Evolutionary conservation across 2,888 invertebrate species (phyloP).

Genomic region (Pollenia angustigena): DNA sequence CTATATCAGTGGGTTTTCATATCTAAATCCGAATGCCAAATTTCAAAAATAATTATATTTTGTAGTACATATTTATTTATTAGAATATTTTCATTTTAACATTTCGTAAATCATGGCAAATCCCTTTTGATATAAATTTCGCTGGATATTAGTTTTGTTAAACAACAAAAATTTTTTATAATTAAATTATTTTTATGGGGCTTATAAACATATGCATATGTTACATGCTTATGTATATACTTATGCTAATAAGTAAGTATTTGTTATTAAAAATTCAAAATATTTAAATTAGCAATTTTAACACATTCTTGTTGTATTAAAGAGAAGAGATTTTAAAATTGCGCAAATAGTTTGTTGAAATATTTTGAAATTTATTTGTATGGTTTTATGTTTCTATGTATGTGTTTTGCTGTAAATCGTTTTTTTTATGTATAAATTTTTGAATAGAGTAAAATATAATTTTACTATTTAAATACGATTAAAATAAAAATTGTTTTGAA

Average conservation of each 20-base stretch:
- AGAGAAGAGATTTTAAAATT: too few species aligned
- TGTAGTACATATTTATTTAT: slow-evolving; percentile 19
- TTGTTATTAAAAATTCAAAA: background rate
- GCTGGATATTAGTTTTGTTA: slow-evolving; percentile 16
- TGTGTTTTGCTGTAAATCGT: background rate
- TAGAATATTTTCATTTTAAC: slow-evolving; percentile 4
- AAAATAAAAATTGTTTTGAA: slow-evolving; percentile 15
- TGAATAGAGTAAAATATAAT: slow-evolving; percentile 1
- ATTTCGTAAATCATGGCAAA: slow-evolving; percentile 53
- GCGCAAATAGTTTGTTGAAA: too few species aligned
- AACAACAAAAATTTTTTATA: slow-evolving; percentile 43
- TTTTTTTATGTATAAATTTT: background rate
- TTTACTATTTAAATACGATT: slow-evolving; percentile 9
- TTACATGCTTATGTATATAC: background rate
- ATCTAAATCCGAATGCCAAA: slow-evolving; percentile 16
- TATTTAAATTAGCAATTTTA: slow-evolving; percentile 6
- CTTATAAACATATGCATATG: background rate
- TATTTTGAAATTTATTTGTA: too few species aligned
- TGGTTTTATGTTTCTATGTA: background rate
- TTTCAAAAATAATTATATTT: slow-evolving; percentile 14
- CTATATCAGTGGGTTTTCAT: slow-evolving; percentile 33
- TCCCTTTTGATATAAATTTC: slow-evolving; percentile 38
- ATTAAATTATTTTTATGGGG: slow-evolving; percentile 26
- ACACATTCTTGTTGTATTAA: too few species aligned
- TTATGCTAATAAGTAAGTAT: too few species aligned